Conservation (phyloP, 2,113 vertebrate genomes). For the Bubo bubo region DNA sequence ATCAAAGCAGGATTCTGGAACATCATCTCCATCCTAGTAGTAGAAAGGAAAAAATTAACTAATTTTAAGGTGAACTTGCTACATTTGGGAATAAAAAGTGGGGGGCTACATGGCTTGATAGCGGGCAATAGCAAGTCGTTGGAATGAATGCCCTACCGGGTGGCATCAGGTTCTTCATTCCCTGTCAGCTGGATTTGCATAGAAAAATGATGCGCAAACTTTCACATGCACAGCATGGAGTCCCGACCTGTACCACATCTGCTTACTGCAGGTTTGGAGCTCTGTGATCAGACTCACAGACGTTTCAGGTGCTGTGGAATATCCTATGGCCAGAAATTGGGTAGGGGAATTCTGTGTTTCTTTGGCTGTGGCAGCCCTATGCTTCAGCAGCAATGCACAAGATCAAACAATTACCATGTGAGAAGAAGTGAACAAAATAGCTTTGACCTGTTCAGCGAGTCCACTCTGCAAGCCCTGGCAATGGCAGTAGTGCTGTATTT, state of each 20-base stretch:
- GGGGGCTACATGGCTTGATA: background rate
- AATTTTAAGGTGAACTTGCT: background rate
- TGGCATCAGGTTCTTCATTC: background rate
- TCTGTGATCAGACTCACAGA: background rate
- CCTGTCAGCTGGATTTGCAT: background rate
- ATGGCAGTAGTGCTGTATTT: background rate
- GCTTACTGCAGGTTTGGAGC: background rate
- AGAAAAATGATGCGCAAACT: background rate
- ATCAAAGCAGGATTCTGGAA: background rate
- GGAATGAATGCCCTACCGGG: background rate
- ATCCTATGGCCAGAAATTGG: background rate
- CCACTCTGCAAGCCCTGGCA: background rate
- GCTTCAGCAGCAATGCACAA: background rate
- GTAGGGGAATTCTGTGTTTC: background rate
- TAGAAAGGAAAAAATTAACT: background rate
- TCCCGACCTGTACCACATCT: background rate
- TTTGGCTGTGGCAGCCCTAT: background rate
- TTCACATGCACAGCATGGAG: background rate
- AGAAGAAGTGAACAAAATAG: background rate
- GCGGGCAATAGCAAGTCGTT: background rate
- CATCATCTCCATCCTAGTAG: background rate
- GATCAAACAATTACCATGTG: background rate
- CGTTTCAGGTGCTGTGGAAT: background rate
- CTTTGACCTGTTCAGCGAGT: background rate
- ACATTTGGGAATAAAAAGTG: background rate